phyloP scores from a whole-genome alignment of 2,113 vertebrate genomes.

The Antechinus stuartii region DNA sequence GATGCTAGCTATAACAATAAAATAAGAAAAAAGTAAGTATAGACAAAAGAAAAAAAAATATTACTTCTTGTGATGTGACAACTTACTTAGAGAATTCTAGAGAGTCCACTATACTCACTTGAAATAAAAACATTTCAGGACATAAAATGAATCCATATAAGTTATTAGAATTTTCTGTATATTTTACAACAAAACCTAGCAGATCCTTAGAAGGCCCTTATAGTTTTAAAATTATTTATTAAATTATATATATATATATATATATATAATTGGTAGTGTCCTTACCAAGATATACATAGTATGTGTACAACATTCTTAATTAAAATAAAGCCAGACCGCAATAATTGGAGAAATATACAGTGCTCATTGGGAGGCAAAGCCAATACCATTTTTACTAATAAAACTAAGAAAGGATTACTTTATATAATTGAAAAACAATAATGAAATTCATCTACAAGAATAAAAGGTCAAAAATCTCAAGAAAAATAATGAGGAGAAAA shows the following conservation, averaged over 20 bases:
- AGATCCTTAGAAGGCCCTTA: background rate
- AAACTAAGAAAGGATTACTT: background rate
- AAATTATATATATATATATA: background rate
- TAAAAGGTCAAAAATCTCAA: background rate
- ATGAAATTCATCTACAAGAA: background rate
- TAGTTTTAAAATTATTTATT: background rate
- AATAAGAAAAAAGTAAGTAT: background rate
- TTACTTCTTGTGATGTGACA: background rate
- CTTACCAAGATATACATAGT: background rate
- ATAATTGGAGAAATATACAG: background rate
- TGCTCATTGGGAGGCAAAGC: background rate
- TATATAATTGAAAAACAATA: too few relatives aligned
- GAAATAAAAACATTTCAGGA: background rate
- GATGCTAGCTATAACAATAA: background rate
- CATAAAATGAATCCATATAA: background rate
- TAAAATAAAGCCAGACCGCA: background rate
- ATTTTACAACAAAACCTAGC: background rate
- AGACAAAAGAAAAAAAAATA: background rate
- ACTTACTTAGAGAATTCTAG: background rate
- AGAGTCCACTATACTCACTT: background rate
- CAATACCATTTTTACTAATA: background rate
- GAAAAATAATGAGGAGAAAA: background rate
- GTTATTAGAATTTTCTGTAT: background rate
- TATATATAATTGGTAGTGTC: background rate
- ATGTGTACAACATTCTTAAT: background rate